Percentiles rank a stretch among this genome's conserved stretches.
phyloP scores from a whole-genome alignment of 2,888 invertebrate genomes.

The Coronaproctus castanopsis region DNA sequence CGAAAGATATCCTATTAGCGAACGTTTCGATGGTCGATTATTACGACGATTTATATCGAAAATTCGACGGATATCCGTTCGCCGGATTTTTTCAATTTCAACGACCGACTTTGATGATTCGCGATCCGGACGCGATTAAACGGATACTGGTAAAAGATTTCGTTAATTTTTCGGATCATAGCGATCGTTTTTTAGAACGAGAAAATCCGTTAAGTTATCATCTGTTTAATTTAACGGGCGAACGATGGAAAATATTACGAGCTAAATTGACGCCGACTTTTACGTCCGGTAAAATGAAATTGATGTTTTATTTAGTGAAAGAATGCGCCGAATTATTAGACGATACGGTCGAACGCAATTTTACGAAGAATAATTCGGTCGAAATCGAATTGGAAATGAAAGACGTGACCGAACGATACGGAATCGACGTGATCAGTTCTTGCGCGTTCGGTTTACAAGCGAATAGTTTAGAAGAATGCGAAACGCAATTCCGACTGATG shows the following conservation, averaged over 20 bases:
- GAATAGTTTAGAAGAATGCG: not conserved
- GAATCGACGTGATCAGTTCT: not conserved
- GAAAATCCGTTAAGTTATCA: constrained; percentile 26
- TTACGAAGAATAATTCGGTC: not conserved
- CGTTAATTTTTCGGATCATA: constrained; percentile 29
- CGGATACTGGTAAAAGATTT: constrained; percentile 30
- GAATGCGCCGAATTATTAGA: constrained; percentile 13
- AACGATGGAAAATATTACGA: constrained; percentile 33
- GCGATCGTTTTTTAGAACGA: constrained; percentile 23
- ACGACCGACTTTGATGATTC: constrained; percentile 29
- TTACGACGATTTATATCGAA: not conserved
- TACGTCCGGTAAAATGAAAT: constrained; percentile 32
- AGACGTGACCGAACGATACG: not conserved
- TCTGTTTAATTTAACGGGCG: constrained; percentile 28
- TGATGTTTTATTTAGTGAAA: constrained; percentile 28
- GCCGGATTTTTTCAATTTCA: constrained; percentile 31
- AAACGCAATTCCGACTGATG: not conserved
- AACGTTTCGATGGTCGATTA: not conserved
- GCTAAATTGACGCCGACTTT: constrained; percentile 22
- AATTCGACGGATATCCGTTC: constrained; percentile 16
- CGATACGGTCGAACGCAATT: not conserved
- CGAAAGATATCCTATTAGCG: not conserved
- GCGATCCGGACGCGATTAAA: constrained; percentile 30
- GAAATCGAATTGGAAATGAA: not conserved
- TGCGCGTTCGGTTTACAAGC: not conserved